Evolutionary conservation across 1,140 invertebrate genomes (phyloP).

Genomic region (Lamellibrachia luymesi): DNA sequence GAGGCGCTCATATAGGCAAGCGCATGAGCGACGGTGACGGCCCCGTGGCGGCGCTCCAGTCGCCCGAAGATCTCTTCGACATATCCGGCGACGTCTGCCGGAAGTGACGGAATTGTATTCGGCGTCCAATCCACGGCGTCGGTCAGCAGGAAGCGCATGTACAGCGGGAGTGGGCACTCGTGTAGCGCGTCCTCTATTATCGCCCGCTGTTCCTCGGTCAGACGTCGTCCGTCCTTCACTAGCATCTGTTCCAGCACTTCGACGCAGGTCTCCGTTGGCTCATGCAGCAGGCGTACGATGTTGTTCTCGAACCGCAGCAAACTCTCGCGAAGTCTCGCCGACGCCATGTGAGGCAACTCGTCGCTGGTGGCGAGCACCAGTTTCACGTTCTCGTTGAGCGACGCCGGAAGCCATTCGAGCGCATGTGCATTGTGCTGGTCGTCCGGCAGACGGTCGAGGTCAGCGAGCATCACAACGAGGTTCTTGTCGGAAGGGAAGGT

Average conservation of each 20-base stretch:
- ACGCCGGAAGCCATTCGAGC: constrained; percentile 46
- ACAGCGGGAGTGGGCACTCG: constrained; percentile 92
- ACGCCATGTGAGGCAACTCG: constrained; percentile 29
- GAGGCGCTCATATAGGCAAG: constrained; percentile 24
- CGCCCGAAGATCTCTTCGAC: constrained; percentile 17
- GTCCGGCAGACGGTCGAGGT: constrained; percentile 41
- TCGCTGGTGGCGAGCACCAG: constrained; percentile 44
- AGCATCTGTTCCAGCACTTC: constrained; percentile 39
- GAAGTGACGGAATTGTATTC: constrained; percentile 77
- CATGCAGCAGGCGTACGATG: constrained; percentile 37
- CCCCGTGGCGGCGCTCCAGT: constrained; percentile 19
- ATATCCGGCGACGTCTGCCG: constrained; percentile 62
- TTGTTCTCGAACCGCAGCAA: constrained; percentile 33
- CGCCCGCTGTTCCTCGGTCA: constrained; percentile 72
- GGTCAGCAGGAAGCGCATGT: constrained; percentile 84
- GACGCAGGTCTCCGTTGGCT: constrained; percentile 34
- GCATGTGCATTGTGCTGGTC: constrained; percentile 40
- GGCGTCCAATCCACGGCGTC: constrained; percentile 96
- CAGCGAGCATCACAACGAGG: constrained; percentile 49
- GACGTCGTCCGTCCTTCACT: constrained; percentile 34
- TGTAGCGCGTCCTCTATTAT: constrained; percentile 82
- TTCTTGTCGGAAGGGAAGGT: constrained; percentile 35
- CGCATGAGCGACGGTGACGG: background rate
- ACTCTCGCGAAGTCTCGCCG: constrained; percentile 34
- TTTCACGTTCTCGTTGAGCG: constrained; percentile 46